Evolutionary conservation across 2,797 vertebrate species (phyloP), one percentile per base, ranked within the genome.

Genomic region (Saxicola maurus): DNA sequence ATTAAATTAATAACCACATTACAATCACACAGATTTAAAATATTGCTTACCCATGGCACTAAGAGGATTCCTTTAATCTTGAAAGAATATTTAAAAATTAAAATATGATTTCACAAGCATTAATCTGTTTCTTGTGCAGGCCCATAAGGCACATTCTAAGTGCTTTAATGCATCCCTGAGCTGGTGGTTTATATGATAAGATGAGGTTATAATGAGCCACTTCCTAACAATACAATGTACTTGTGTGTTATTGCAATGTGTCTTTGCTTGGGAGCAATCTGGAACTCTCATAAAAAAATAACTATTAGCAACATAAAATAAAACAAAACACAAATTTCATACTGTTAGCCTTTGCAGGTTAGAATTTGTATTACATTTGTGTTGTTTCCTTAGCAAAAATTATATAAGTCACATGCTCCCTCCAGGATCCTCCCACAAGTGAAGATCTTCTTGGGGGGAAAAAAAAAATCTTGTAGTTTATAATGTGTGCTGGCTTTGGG

Each of bases 31-130:
- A 78, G 86, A 90, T 94, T 95, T 94, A 86, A 96, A 96, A 92
- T 93, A 82, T 76, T 91, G 80, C 87, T 95, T 77, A 91, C 51
- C 65, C 81, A 75, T 88, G 82, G 65, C 61, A 86, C 64, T 89
- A 92, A 92, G 71, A 87, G 73, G 80, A 55, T 88, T 81, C n/a
- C 62, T 76, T 95, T 90, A 78, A 87, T 92, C 87, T 84, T 71
- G 57, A 92, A 92, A 95, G 93, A 95, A 91, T 93, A 91, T 91
- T 95, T 95, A 92, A 96, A 96, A 94, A 95, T 95, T 95, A 92
- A 95, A 94, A 91, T 89, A 95, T 88, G 35, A 91, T 92, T 94
- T 92, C 65, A 76, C 77, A 35, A 91, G 37, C 85, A 88, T 96
- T 93, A 83, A 94, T 95, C 90, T 95, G 86, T 92, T 93, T 91